A percentile compares a stretch with the other conserved stretches of the same genome.
Conservation (phyloP, 2,113 vertebrate species). For the Heliornis fulica region DNA sequence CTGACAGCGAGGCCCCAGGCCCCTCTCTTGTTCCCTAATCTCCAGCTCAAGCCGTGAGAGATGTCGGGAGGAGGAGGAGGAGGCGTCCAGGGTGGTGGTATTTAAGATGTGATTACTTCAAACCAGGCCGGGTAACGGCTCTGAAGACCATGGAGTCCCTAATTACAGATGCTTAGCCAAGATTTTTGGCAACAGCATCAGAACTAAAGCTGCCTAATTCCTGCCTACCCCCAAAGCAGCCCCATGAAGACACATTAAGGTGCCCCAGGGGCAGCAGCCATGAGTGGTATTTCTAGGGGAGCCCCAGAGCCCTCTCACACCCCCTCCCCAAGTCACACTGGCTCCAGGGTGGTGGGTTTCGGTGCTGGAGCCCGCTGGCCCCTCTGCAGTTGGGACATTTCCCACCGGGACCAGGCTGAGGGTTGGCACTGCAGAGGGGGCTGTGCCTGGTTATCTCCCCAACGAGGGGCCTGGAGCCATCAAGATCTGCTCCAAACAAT, state of each 20-base stretch:
- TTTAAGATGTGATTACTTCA: background rate
- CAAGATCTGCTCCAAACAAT: constrained; percentile 67
- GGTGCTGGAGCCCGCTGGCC: fast-evolving
- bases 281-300: background rate
- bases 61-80: background rate
- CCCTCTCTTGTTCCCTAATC: constrained; percentile 21
- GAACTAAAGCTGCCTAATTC: constrained; percentile 47
- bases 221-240: constrained; percentile 31
- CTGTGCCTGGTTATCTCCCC: constrained; percentile 53
- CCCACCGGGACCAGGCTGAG: background rate
- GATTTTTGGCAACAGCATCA: constrained; percentile 36
- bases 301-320: fast-evolving
- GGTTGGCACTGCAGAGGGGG: fast-evolving
- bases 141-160: background rate
- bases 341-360: background rate
- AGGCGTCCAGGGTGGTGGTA: background rate
- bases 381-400: background rate
- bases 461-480: constrained; percentile 64
- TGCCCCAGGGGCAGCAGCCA: fast-evolving
- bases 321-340: fast-evolving
- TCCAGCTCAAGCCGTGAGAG: background rate
- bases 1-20: constrained; percentile 3
- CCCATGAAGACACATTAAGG: background rate
- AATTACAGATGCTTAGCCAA: background rate
- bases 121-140: background rate